Evolutionary conservation across 2,797 vertebrate genomes (phyloP), one percentile per base, ranked within the genome.

Genomic region (Hydrophis major): DNA sequence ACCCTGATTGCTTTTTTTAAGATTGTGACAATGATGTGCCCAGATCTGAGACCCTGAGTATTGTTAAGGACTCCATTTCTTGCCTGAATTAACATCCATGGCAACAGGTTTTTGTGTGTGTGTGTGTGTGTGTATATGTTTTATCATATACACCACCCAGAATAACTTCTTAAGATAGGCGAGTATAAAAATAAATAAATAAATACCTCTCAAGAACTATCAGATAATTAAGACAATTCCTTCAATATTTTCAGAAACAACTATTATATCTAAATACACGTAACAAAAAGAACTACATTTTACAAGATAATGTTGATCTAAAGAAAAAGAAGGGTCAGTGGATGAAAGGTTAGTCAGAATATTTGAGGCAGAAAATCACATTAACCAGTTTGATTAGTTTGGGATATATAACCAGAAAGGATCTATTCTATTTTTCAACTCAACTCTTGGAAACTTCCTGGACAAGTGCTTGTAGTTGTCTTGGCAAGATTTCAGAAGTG

Each of bases 341-440:
- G 27, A 92, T 74, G 74, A 93, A 87, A 95, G 63, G 42, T 94
- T 83, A 93, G 61, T 78, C 28, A 92, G 32, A 95, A 92, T 88
- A 59, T 86, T 92, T 92, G 89, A 89, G 89, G 89, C 87, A 93
- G 93, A 89, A 94, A 91, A 94, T 94, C 92, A 96, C 93, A 96
- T 92, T 94, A 96, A 93, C 94, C 94, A 97, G 93, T 96, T 95
- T 93, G 95, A 96, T 94, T 93, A 95, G 57, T 87, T 63, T 87
- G 87, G 18, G 47, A 92, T 92, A 88, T 91, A 91, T 94, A 37
- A 90, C 11, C 27, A 69, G 60, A 86, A 66, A 94, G 53, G 0
- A 16, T 37, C 12, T 12, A 87, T 5, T 87, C 63, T 12, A 56
- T 89, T 89, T 92, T 92, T 63, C 92, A 47, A 25, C 18, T 83